Evolutionary conservation across 1,140 invertebrate species (phyloP), one percentile per base, ranked within the genome.

Genomic region (Drosophila takahashii): DNA sequence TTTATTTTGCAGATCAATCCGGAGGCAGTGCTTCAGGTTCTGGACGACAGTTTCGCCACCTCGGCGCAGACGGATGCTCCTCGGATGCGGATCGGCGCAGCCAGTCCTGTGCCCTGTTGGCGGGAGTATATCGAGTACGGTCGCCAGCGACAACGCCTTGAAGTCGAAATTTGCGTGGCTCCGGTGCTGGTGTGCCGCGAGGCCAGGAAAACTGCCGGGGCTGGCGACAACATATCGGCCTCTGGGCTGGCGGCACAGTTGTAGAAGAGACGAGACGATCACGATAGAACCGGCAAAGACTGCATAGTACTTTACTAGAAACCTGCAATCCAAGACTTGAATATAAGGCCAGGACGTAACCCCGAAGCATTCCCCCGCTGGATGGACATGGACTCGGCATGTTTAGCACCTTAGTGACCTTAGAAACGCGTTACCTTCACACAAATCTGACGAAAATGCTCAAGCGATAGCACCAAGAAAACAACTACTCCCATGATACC

Each of bases 211-310:
- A 98, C 97, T 13, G 97, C 96, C 0, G 97, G 97, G 1, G 97
- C 96, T 11, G 97, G 97, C 1, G 97, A 98, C 90, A 98, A 98
- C 84, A 97, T 98, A 61, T 97, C 97, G 1, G 96, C 96, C 34
- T 96, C 97, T 8, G 97, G 96, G 16, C 91, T 98, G 4, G 95
- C 96, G 29, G 93, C 96, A 34, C 97, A 98, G 92, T 94, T 97
- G 47, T 91, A 60, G 39, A 47, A 47, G 36, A 50, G 37, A 27
- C 32, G 36, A 50, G 37, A 27, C 32, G 48, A 41, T 16, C 18
- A 47, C 56, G 37, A 56, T 61, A 44, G 51, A 54, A 72, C 47
- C 64, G 36, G 47, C 51, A 83, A 26, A 86, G 83, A 86, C 83
- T 86, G 83, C 66, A 76, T 86, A 87, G 79, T 66, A 89, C 60